A percentile compares a stretch with the other conserved stretches of the same genome.
Evolutionary conservation across 2,113 vertebrate species (phyloP).

Genomic region (Tichodroma muraria): DNA sequence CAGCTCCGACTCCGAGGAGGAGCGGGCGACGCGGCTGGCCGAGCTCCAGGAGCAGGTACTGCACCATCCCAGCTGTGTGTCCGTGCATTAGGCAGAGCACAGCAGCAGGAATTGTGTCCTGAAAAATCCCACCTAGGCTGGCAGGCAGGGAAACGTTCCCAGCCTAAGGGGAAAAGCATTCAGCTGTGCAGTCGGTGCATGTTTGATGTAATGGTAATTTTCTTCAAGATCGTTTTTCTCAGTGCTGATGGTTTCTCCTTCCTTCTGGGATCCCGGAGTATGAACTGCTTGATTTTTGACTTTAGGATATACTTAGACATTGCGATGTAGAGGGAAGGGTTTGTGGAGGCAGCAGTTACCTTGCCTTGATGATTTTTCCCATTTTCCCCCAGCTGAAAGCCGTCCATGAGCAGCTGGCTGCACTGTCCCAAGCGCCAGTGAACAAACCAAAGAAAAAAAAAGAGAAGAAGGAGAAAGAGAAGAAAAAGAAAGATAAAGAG

Average conservation of each 20-base stretch:
- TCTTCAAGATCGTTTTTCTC: neutral
- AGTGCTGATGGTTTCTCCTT: neutral
- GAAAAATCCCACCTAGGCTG: neutral
- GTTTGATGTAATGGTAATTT: neutral
- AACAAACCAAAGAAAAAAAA: slow-evolving; percentile 91
- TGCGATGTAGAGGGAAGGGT: neutral
- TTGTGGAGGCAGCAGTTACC: neutral
- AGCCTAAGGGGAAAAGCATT: neutral
- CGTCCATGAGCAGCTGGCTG: slow-evolving; percentile 85
- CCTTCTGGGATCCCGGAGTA: neutral
- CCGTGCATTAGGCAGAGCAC: accelerated
- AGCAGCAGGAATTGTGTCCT: neutral
- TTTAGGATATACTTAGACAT: neutral
- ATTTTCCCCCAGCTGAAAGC: slow-evolving; percentile 79
- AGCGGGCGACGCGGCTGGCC: slow-evolving; percentile 76
- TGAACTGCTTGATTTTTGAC: neutral
- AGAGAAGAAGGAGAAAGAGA: slow-evolving; percentile 88
- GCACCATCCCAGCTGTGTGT: neutral
- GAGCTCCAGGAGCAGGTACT: slow-evolving; percentile 91
- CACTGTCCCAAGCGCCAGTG: slow-evolving; percentile 83
- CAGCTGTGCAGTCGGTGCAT: neutral
- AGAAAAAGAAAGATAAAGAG: slow-evolving; percentile 78
- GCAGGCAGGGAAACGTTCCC: neutral
- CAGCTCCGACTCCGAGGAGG: slow-evolving; percentile 82
- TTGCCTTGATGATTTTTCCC: neutral